These are phyloP conservation scores for Diploscapter pachys DNA, from an alignment of 1,140 invertebrate species.

Conservation along the genomic window DNA sequence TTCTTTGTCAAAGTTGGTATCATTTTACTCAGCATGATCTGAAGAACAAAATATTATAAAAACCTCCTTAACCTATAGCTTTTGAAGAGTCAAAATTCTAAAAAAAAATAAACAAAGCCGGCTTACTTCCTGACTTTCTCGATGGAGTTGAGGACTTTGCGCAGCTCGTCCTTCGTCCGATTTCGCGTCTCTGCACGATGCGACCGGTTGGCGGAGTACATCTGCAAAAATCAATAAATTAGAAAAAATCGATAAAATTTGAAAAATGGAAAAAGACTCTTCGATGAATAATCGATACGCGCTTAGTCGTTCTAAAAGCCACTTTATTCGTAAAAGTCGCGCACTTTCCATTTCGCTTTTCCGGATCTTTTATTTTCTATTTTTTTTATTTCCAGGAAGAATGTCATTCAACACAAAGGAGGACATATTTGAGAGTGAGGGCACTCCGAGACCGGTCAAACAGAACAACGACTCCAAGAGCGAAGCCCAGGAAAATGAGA, in stretches of 20 bases:
- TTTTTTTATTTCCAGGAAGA: not conserved
- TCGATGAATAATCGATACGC: not conserved
- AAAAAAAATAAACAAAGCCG: too few species aligned
- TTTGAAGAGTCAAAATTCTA: too few species aligned
- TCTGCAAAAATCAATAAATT: constrained; percentile 13
- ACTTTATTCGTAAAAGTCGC: not conserved
- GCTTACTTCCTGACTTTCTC: constrained; percentile 14
- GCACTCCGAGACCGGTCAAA: not conserved
- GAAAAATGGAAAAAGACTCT: not conserved
- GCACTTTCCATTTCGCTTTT: not conserved
- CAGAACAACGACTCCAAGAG: too few species aligned
- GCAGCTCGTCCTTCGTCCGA: constrained; percentile 27
- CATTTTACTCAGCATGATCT: too few species aligned
- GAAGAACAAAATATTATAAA: too few species aligned
- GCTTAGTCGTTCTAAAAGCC: not conserved
- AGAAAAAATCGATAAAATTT: not conserved
- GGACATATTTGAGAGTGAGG: constrained; percentile 16
- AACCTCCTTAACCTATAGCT: too few species aligned
- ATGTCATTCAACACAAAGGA: constrained; percentile 17
- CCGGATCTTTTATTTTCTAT: not conserved
- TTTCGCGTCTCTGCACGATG: constrained; percentile 30
- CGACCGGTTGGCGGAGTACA: constrained; percentile 29
- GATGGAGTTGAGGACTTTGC: constrained; percentile 29
- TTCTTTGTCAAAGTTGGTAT: too few species aligned
- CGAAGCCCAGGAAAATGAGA: too few species aligned